Percentiles rank a stretch among this genome's conserved stretches.
phyloP scores from a whole-genome alignment of 2,888 invertebrate genomes.

The Lycocerus yunnanus region DNA sequence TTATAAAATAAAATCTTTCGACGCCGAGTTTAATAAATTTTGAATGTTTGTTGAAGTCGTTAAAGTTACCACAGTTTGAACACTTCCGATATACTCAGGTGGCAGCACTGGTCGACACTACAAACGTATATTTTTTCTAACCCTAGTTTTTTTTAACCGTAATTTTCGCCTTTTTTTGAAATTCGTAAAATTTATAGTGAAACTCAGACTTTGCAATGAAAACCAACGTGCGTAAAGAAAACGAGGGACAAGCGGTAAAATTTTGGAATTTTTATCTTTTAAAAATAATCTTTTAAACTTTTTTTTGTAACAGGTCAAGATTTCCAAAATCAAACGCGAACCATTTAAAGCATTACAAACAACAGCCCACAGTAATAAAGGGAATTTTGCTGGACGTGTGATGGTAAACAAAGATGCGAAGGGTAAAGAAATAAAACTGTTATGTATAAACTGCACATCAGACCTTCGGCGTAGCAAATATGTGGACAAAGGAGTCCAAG shows the following conservation, averaged over 20 bases:
- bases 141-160: neutral
- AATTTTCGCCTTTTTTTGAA: neutral
- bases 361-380: conserved; percentile 72
- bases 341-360: conserved; percentile 77
- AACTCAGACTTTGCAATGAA: neutral
- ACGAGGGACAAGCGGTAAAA: neutral
- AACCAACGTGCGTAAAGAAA: neutral
- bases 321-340: conserved; percentile 63
- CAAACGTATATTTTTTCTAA: neutral
- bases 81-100: no score
- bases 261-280: neutral
- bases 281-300: neutral
- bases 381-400: conserved; percentile 74
- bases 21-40: no score
- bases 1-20: no score
- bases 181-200: neutral
- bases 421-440: conserved; percentile 8
- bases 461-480: conserved; percentile 58
- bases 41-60: no score
- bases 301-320: conserved; percentile 59
- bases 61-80: no score
- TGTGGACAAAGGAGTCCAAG: conserved; percentile 66
- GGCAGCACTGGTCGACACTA: neutral
- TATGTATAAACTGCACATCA: conserved; percentile 47
- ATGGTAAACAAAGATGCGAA: conserved; percentile 42